These are phyloP conservation scores for Exaiptasia diaphana DNA, from an alignment of 64 coral and sea anemone genomes.

Conservation along the genomic window DNA sequence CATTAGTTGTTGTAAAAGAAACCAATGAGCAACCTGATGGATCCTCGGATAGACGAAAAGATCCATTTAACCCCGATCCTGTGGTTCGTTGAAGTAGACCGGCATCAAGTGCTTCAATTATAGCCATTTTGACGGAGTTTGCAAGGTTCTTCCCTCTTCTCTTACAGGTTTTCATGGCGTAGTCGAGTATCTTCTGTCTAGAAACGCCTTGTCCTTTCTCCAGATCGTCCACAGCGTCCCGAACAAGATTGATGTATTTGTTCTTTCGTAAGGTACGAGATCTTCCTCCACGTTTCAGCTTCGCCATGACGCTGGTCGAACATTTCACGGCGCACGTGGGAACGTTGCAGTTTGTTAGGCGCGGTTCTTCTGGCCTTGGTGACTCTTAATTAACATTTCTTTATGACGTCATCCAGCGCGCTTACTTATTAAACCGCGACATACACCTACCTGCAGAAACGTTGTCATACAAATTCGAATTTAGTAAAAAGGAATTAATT, in stretches of 20 bases:
- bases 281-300: constrained; percentile 4
- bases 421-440: no score
- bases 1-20: background rate
- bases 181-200: constrained; percentile 36
- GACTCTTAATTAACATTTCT: background rate
- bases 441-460: no score
- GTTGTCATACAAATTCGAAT: no score
- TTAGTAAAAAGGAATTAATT: no score
- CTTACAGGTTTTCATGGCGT: background rate
- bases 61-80: constrained; percentile 78
- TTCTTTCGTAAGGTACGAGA: background rate
- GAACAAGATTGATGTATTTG: background rate
- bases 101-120: constrained; percentile 30
- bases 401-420: constrained; percentile 15
- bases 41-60: constrained; percentile 17
- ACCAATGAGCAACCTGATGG: background rate
- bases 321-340: background rate
- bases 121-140: constrained; percentile 42
- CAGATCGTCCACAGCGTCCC: constrained; percentile 15
- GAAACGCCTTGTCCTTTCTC: constrained; percentile 19
- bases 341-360: no score
- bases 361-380: no score
- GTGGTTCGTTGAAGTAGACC: constrained; percentile 59
- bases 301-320: background rate
- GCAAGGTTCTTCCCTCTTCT: constrained; percentile 2